Evolutionary conservation across 2,797 vertebrate species (phyloP), one percentile per base, ranked within the genome.

Genomic region (Falco peregrinus): DNA sequence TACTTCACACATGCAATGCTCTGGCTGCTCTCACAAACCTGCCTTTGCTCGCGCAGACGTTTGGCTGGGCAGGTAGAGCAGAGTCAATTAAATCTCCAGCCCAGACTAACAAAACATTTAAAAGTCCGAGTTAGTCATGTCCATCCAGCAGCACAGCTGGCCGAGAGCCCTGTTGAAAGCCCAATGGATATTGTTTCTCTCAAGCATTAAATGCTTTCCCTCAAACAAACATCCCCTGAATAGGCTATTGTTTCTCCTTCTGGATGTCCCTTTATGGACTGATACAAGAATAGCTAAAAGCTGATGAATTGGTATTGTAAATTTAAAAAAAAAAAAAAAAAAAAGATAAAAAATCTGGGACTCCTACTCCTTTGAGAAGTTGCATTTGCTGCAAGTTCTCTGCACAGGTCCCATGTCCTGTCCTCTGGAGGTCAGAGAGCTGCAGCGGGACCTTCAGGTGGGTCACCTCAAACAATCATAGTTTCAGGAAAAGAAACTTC

Each of bases 201-300:
- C 61, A 43, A 71, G 68, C 67, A 83, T 75, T 92, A 93, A 94
- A 80, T 89, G 75, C 35, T 90, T 95, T 92, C 68, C 75, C 53
- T 92, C 93, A 83, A 63, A 93, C 61, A 95, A 84, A 84, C 53
- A 65, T 83, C 41, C 63, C 90, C 83, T 97, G 94, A 97, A 96
- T 96, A 93, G 94, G 61, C 60, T 15, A 95, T 96, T 93, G 84
- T 89, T 82, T 90, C 77, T 70, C 43, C 64, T 57, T 94, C 91
- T 96, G 78, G 54, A 54, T 88, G 82, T 77, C 75, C 47, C 63
- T 77, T 91, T 70, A 75, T 93, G 77, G 84, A 82, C 65, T 50
- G 80, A 89, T 92, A 96, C 59, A 96, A 96, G 93, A 96, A 92
- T 81, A 94, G 84, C 96, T 92, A 68, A 95, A 93, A 95, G 59